Conservation (phyloP, 2,888 invertebrate genomes). For the Nephrotoma appendiculata region DNA sequence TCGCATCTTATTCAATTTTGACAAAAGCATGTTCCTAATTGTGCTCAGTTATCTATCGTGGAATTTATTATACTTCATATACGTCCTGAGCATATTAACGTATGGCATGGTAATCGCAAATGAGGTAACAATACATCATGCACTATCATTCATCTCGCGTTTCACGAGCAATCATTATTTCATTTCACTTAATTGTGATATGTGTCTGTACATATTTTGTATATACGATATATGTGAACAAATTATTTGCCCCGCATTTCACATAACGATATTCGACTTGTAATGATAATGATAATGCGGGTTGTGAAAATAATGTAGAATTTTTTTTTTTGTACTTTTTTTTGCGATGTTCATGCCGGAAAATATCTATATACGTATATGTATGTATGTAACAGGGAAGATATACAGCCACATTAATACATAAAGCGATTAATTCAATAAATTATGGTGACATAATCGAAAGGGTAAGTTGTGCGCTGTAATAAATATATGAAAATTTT, state of each 20-base stretch:
- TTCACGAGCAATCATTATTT: neutral
- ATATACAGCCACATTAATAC: neutral
- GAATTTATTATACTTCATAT: neutral
- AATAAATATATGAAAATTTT: neutral
- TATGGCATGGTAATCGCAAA: neutral
- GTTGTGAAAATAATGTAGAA: neutral
- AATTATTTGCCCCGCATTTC: neutral
- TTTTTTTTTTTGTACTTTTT: neutral
- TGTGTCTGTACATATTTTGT: neutral
- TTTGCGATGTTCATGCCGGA: neutral
- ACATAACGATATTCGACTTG: neutral
- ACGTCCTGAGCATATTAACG: neutral
- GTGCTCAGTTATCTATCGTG: neutral
- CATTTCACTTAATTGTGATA: neutral
- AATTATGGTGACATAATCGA: constrained; percentile 1
- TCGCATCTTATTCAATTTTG: neutral
- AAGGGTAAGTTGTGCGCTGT: neutral
- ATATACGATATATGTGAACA: too few species aligned
- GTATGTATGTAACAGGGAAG: neutral
- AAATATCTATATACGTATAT: neutral
- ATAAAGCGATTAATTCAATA: constrained; percentile 2
- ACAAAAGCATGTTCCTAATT: neutral
- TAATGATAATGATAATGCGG: neutral
- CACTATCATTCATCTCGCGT: neutral
- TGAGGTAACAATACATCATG: neutral